phyloP scores from a whole-genome alignment of 1,140 invertebrate species.

The Drosophila yakuba region DNA sequence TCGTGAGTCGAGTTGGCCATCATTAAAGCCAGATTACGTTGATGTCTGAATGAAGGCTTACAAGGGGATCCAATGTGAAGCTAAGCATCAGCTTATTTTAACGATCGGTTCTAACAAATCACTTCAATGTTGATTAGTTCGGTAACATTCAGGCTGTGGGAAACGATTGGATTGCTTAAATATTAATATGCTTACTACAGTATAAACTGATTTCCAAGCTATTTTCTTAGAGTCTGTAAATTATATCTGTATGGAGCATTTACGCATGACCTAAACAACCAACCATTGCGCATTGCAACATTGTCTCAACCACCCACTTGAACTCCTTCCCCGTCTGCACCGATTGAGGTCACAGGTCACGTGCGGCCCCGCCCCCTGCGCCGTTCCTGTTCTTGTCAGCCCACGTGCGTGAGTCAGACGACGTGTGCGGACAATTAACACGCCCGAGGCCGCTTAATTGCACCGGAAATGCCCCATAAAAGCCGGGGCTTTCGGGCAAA shows the following conservation, averaged over 20 bases:
- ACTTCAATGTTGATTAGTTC: conserved; percentile 1
- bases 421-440: conserved; percentile 53
- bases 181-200: background rate
- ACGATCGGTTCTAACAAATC: conserved; percentile 25
- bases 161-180: background rate
- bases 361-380: conserved; percentile 23
- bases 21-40: conserved; percentile 41
- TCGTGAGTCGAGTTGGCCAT: conserved; percentile 25
- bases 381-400: conserved; percentile 13
- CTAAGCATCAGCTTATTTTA: background rate
- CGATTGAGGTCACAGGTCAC: conserved; percentile 46
- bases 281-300: background rate
- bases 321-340: background rate
- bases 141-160: background rate
- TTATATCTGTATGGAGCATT: no score
- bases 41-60: conserved; percentile 28
- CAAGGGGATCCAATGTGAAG: conserved; percentile 9
- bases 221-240: no score
- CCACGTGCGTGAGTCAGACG: conserved; percentile 41
- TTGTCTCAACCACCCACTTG: conserved; percentile 3
- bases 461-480: conserved; percentile 40
- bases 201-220: no score
- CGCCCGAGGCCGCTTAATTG: conserved; percentile 35
- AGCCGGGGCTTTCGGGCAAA: conserved; percentile 10
- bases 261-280: background rate